Conservation (phyloP, 2,797 vertebrate species). For the Thripadectes ignobilis region DNA sequence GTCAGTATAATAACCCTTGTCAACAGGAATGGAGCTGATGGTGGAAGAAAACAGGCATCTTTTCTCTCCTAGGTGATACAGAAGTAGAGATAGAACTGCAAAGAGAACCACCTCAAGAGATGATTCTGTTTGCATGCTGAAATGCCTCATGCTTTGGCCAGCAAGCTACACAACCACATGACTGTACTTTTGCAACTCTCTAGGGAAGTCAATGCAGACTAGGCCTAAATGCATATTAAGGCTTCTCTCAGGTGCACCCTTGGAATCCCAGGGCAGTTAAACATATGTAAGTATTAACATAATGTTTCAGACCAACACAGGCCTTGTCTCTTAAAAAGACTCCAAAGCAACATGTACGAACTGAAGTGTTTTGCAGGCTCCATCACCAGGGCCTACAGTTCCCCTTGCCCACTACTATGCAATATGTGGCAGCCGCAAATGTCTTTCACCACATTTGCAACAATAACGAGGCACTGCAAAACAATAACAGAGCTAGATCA, state of each 20-base stretch:
- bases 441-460: accelerated
- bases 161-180: background rate
- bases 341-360: background rate
- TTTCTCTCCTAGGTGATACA: accelerated
- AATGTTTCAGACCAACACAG: background rate
- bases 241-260: background rate
- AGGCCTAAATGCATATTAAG: background rate
- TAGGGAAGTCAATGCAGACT: background rate
- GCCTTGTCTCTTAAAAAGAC: background rate
- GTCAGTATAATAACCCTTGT: background rate
- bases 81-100: background rate
- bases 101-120: background rate
- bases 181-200: background rate
- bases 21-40: background rate
- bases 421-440: accelerated
- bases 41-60: background rate
- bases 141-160: background rate
- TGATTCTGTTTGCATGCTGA: background rate
- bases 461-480: background rate
- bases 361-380: background rate
- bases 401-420: accelerated
- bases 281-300: background rate
- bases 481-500: accelerated
- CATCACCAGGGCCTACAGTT: background rate
- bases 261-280: background rate